These are phyloP conservation scores for Harmothoe impar DNA, from an alignment of 2,888 invertebrate species.

Conservation along the genomic window DNA sequence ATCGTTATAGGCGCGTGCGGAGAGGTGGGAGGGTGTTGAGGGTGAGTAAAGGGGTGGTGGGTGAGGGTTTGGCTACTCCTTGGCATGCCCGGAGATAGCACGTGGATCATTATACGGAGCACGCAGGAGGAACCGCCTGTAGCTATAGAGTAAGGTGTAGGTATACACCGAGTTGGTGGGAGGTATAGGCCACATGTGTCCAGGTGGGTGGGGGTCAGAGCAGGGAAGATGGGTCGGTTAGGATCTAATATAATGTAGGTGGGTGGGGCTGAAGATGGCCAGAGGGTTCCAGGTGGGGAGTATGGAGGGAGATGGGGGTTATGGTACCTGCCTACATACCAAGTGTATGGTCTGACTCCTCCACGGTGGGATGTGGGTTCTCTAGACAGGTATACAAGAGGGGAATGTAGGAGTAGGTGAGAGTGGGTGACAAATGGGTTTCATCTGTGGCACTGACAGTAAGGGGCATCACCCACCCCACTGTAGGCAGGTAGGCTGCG, in stretches of 20 bases:
- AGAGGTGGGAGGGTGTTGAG: conserved; percentile 8
- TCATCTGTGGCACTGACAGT: neutral
- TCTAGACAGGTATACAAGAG: too few relatives aligned
- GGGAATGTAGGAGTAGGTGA: too few relatives aligned
- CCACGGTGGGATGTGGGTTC: too few relatives aligned
- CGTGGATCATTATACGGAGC: conserved; percentile 13
- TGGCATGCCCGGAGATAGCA: conserved; percentile 29
- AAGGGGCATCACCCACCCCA: neutral
- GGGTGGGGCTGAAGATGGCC: neutral
- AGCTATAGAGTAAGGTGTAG: neutral
- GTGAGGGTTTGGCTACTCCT: neutral
- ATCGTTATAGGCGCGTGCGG: neutral
- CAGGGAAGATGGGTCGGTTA: neutral
- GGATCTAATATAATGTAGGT: neutral
- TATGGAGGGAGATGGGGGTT: neutral
- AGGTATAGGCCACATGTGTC: neutral
- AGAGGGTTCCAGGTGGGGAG: neutral
- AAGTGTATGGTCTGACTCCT: too few relatives aligned
- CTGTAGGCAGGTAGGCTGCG: neutral
- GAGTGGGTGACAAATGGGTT: neutral
- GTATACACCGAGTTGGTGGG: neutral
- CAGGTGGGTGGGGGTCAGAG: conserved; percentile 6
- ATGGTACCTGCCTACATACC: too few relatives aligned
- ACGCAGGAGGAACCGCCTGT: neutral
- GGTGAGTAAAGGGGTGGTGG: neutral